These are phyloP conservation scores for Macroteleia sp. DNA, from an alignment of 2,888 invertebrate genomes.

Conservation along the genomic window DNA sequence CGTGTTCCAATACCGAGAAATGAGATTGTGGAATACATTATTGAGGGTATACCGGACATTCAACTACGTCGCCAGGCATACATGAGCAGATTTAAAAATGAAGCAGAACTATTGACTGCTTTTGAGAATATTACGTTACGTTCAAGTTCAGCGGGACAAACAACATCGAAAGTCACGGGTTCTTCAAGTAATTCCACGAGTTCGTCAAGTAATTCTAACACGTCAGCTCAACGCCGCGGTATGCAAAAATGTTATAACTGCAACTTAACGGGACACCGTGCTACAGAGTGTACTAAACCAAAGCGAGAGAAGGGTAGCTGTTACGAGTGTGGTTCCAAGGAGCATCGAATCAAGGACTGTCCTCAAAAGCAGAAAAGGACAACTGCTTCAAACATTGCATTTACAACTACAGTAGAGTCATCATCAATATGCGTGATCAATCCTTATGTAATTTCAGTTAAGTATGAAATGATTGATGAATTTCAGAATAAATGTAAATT, in stretches of 20 bases:
- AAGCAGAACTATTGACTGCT: conserved; percentile 44
- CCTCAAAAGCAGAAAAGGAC: conserved; percentile 4
- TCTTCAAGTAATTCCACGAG: neutral
- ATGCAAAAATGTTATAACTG: conserved; percentile 26
- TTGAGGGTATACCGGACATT: conserved; percentile 61
- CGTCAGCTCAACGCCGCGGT: neutral
- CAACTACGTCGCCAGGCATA: conserved; percentile 53
- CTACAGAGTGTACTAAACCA: neutral
- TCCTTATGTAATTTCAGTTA: too few species aligned
- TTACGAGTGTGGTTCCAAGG: conserved; percentile 23
- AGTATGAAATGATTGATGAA: too few species aligned
- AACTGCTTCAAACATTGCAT: neutral
- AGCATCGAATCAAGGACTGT: conserved; percentile 17
- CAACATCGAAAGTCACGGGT: neutral
- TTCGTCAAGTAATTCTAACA: neutral
- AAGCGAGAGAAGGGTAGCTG: conserved; percentile 29
- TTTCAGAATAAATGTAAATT: too few species aligned
- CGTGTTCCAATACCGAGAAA: conserved; percentile 51
- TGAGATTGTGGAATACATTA: conserved; percentile 62
- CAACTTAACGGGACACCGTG: conserved; percentile 12
- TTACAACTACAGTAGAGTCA: too few species aligned
- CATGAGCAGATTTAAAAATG: conserved; percentile 37
- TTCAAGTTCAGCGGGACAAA: neutral
- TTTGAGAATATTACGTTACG: conserved; percentile 24
- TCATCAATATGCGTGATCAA: too few species aligned